Conservation (phyloP, 2,797 vertebrate genomes). For the Ispidina lecontei region DNA sequence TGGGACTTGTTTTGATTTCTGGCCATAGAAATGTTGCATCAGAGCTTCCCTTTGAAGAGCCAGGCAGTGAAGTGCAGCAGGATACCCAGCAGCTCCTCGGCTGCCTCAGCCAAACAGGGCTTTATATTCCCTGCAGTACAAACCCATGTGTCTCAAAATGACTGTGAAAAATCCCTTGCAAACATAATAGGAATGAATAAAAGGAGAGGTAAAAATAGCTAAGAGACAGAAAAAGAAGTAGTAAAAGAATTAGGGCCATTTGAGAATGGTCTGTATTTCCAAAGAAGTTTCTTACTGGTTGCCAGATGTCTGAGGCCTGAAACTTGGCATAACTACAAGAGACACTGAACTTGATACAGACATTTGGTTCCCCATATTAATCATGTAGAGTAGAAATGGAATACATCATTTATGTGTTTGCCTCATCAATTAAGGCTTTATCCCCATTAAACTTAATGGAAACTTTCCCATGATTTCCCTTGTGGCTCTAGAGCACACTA, state of each 20-base stretch:
- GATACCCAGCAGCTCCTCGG: background rate
- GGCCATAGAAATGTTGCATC: constrained; percentile 26
- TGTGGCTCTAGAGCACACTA: background rate
- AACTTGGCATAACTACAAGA: constrained; percentile 65
- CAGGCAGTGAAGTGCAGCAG: background rate
- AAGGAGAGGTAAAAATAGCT: constrained; percentile 4
- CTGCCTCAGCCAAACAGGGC: background rate
- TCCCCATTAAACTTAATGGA: background rate
- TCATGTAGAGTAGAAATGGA: constrained; percentile 63
- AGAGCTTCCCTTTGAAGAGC: constrained; percentile 22
- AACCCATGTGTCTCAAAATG: background rate
- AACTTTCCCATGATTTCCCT: constrained; percentile 3
- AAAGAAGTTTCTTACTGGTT: constrained; percentile 43
- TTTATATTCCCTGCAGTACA: background rate
- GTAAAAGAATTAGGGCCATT: constrained; percentile 38
- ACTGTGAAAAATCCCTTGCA: background rate
- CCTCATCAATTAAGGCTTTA: constrained; percentile 33
- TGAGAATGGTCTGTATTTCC: constrained; percentile 32
- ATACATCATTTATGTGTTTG: constrained; percentile 22
- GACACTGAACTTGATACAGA: constrained; percentile 74
- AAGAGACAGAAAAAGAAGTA: constrained; percentile 1
- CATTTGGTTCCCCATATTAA: constrained; percentile 73
- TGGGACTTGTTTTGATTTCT: constrained; percentile 22
- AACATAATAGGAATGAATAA: background rate
- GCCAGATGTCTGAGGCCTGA: constrained; percentile 70